phyloP scores from a whole-genome alignment of 2,113 vertebrate genomes.

The Forbesichthys agassizii region DNA sequence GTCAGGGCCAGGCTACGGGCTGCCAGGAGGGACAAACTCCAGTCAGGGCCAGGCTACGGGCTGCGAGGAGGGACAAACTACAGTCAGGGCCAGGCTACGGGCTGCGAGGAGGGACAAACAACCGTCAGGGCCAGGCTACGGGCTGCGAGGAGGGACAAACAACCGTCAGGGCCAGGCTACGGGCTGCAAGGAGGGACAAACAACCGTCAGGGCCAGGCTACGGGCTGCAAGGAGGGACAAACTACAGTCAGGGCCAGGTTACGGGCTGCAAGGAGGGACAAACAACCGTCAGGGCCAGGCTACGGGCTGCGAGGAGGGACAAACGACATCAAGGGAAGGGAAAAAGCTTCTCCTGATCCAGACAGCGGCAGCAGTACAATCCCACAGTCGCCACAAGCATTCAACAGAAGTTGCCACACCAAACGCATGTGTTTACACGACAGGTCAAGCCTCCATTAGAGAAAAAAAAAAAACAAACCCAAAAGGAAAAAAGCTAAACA shows the following conservation, averaged over 20 bases:
- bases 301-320: slow-evolving; percentile 78
- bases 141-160: too few relatives aligned
- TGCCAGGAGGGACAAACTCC: too few relatives aligned
- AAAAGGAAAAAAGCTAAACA: slow-evolving; percentile 2
- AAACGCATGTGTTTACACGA: background rate
- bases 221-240: slow-evolving; percentile 74
- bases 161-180: slow-evolving; percentile 75
- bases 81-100: too few relatives aligned
- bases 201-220: slow-evolving; percentile 80
- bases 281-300: slow-evolving; percentile 77
- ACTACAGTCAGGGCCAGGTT: slow-evolving; percentile 80
- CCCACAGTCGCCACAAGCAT: too few relatives aligned
- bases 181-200: slow-evolving; percentile 1
- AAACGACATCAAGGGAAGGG: too few relatives aligned
- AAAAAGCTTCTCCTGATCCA: too few relatives aligned
- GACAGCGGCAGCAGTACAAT: too few relatives aligned
- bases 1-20: too few relatives aligned
- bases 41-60: too few relatives aligned
- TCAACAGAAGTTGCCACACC: background rate
- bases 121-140: too few relatives aligned
- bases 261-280: slow-evolving; percentile 75
- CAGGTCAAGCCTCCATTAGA: background rate
- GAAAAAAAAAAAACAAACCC: background rate
- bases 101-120: too few relatives aligned
- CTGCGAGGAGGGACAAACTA: too few relatives aligned